Percentiles rank a stretch among this genome's conserved stretches.
Evolutionary conservation across 2,797 vertebrate species (phyloP).

Genomic region (Hippopotamyrus pictus): DNA sequence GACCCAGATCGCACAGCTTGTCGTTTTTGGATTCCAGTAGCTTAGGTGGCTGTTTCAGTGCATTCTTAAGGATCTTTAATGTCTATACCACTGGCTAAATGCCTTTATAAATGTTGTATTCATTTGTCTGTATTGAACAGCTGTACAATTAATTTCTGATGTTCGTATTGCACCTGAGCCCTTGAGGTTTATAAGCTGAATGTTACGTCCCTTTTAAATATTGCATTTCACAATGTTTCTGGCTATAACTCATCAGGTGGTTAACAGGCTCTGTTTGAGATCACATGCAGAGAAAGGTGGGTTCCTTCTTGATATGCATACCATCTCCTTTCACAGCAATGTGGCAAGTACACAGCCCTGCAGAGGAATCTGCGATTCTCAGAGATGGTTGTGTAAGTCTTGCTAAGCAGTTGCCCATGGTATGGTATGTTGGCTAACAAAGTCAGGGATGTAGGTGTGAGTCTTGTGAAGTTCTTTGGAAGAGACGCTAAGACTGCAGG

Average conservation of each 20-base stretch:
- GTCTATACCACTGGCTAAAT: not conserved
- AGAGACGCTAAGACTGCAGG: not conserved
- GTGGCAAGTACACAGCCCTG: not conserved
- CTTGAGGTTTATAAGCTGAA: not conserved
- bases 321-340: not conserved
- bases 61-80: not conserved
- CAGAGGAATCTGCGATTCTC: not conserved
- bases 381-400: not conserved
- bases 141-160: not conserved
- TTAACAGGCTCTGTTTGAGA: not conserved
- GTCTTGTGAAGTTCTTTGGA: not conserved
- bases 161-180: not conserved
- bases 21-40: not conserved
- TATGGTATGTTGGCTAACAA: not conserved
- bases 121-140: not conserved
- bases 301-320: not conserved
- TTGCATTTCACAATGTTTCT: not conserved
- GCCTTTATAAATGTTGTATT: not conserved
- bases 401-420: not conserved
- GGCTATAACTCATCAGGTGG: not conserved
- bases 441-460: not conserved
- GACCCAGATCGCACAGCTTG: not conserved
- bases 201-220: not conserved
- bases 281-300: not conserved
- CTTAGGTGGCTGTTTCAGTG: not conserved